A percentile compares a stretch with the other conserved stretches of the same genome.
Conservation (phyloP, 92 coral and sea anemone genomes). For the Palythoa caribaeorum region DNA sequence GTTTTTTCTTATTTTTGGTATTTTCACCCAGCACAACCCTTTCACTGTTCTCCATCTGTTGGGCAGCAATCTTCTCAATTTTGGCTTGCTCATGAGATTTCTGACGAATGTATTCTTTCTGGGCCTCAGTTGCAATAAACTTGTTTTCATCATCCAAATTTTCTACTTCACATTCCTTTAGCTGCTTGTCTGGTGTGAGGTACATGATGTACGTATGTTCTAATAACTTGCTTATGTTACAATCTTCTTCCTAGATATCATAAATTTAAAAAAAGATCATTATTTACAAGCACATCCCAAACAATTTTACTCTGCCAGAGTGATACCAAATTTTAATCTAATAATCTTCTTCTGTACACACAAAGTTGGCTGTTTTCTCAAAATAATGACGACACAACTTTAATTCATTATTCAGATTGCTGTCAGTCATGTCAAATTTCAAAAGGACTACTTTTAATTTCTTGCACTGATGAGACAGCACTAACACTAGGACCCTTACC, state of each 20-base stretch:
- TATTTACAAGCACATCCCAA: neutral
- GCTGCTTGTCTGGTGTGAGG: conserved; percentile 79
- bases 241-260: conserved; percentile 71
- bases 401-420: too few species aligned
- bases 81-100: conserved; percentile 84
- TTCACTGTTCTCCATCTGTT: conserved; percentile 65
- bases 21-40: conserved; percentile 54
- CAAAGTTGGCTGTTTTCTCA: too few species aligned
- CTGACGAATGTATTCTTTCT: conserved; percentile 90
- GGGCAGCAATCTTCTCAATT: conserved; percentile 59
- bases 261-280: neutral
- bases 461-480: too few species aligned
- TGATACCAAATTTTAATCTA: neutral
- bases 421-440: too few species aligned
- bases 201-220: conserved; percentile 94
- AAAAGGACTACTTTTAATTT: too few species aligned
- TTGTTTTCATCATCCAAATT: conserved; percentile 73
- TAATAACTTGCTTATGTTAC: conserved; percentile 73
- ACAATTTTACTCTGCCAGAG: too few species aligned
- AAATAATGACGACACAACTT: too few species aligned
- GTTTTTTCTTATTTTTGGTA: conserved; percentile 73
- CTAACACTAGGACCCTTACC: too few species aligned
- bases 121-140: conserved; percentile 94
- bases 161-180: conserved; percentile 87
- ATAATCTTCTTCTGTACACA: too few species aligned